phyloP scores from a whole-genome alignment of 1,140 invertebrate genomes.

The Tetramorium simillimum region DNA sequence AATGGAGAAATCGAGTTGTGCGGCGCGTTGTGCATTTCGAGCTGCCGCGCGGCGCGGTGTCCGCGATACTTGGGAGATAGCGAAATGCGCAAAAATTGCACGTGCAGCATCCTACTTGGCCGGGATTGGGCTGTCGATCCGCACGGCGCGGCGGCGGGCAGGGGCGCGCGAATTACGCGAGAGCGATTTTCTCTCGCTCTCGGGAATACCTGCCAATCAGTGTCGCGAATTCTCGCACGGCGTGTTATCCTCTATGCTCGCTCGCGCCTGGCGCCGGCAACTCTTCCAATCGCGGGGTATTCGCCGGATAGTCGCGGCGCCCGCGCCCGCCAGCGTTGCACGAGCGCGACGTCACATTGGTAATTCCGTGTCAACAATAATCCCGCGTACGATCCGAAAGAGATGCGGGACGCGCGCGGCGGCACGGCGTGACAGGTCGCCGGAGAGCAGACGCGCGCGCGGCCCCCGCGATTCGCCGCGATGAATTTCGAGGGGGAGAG shows the following conservation, averaged over 20 bases:
- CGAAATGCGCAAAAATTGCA: slow-evolving; percentile 11
- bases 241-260: slow-evolving; percentile 28
- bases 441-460: slow-evolving; percentile 53
- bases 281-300: slow-evolving; percentile 62
- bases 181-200: slow-evolving; percentile 65
- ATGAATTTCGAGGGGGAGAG: neutral
- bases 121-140: slow-evolving; percentile 28
- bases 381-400: slow-evolving; percentile 56
- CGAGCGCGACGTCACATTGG: slow-evolving; percentile 31
- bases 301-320: neutral
- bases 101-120: slow-evolving; percentile 13
- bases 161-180: slow-evolving; percentile 46
- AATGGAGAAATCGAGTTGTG: neutral
- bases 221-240: slow-evolving; percentile 65
- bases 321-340: slow-evolving; percentile 11
- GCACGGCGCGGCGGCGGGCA: neutral
- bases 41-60: neutral
- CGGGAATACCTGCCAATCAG: slow-evolving; percentile 72
- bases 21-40: neutral
- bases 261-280: neutral
- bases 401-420: neutral
- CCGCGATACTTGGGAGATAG: neutral
- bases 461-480: slow-evolving; percentile 14
- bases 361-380: slow-evolving; percentile 70
- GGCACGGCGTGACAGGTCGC: slow-evolving; percentile 63